Conservation (phyloP, 2,888 invertebrate genomes). For the Ormyrus pomaceus region DNA sequence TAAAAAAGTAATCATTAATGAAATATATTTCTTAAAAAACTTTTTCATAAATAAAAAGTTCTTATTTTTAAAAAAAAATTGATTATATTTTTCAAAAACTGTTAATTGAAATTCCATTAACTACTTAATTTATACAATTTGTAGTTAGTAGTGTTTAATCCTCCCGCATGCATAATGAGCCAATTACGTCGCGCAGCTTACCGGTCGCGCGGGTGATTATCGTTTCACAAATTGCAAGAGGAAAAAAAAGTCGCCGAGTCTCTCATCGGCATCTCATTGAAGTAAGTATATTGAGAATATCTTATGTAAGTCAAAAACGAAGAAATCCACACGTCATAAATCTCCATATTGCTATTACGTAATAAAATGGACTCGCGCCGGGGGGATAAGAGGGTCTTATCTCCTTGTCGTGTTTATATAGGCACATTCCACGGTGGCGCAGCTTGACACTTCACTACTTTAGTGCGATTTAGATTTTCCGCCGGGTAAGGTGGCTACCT, state of each 20-base stretch:
- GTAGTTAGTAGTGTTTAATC: not conserved
- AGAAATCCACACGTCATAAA: slow-evolving; percentile 32
- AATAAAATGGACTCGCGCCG: slow-evolving; percentile 34
- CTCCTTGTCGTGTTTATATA: slow-evolving; percentile 46
- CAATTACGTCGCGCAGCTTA: not conserved
- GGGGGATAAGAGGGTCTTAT: slow-evolving; percentile 43
- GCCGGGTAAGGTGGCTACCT: slow-evolving; percentile 1
- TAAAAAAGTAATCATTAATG: slow-evolving; percentile 31
- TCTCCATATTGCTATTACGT: slow-evolving; percentile 49
- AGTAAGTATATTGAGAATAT: not conserved
- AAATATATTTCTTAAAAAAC: not conserved
- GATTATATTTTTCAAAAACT: not conserved
- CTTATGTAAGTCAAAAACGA: slow-evolving; percentile 36
- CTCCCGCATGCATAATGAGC: not conserved
- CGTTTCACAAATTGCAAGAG: not conserved
- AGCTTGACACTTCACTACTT: slow-evolving; percentile 4
- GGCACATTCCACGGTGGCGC: slow-evolving; percentile 44
- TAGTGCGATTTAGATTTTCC: slow-evolving; percentile 30
- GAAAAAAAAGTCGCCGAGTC: not conserved
- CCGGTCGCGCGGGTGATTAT: not conserved
- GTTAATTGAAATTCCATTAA: not conserved
- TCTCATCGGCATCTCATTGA: not conserved
- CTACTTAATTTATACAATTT: too few species aligned
- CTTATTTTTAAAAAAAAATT: not conserved
- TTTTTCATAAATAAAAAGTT: not conserved